A percentile compares a stretch with the other conserved stretches of the same genome.
Conservation (phyloP, 2,888 invertebrate species). For the Diarsia dahlii region DNA sequence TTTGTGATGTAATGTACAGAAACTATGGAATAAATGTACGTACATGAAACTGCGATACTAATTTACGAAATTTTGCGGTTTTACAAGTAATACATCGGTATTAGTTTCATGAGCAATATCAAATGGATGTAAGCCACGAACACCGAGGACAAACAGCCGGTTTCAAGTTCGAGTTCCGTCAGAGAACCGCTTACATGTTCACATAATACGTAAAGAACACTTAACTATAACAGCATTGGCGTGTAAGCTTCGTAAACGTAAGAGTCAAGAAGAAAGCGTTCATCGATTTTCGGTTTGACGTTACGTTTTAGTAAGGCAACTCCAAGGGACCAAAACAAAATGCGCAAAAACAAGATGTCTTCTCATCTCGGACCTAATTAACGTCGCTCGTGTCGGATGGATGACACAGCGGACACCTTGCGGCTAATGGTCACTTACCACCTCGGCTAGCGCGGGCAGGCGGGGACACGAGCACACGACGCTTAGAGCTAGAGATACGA, state of each 20-base stretch:
- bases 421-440: conserved; percentile 71
- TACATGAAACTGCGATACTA: conserved; percentile 5
- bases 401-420: conserved; percentile 44
- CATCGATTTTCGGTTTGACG: conserved; percentile 52
- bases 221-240: not conserved
- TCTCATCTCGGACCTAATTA: conserved; percentile 61
- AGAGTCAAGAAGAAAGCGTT: conserved; percentile 23
- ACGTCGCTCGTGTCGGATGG: conserved; percentile 23
- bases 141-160: conserved; percentile 8
- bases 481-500: conserved; percentile 62
- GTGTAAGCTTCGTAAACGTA: conserved; percentile 35
- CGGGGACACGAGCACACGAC: conserved; percentile 67
- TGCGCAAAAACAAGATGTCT: conserved; percentile 79
- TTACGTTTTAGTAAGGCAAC: conserved; percentile 46
- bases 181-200: not conserved
- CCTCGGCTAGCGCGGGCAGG: conserved; percentile 54
- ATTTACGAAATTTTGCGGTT: conserved; percentile 40
- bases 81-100: conserved; percentile 21
- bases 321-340: conserved; percentile 71
- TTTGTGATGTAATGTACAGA: conserved; percentile 38
- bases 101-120: conserved; percentile 35
- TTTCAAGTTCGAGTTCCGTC: conserved; percentile 13
- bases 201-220: conserved; percentile 5
- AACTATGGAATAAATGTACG: conserved; percentile 9
- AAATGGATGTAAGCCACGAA: conserved; percentile 40